Evolutionary conservation across 2,113 vertebrate species (phyloP).

Genomic region (Strix aluco): DNA sequence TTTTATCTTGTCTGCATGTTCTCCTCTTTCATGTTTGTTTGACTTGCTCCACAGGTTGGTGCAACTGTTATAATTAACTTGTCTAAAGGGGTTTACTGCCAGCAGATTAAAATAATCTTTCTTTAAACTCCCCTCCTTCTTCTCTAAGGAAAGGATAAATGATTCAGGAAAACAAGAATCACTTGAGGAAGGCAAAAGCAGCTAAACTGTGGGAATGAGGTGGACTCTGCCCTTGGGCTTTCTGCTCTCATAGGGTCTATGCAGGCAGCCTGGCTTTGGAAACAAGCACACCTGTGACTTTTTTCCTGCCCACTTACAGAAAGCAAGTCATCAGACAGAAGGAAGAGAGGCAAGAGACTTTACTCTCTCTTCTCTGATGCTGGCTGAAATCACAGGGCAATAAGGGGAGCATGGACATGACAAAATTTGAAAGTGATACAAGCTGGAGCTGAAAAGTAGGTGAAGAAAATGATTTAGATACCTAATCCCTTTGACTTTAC

Average conservation of each 20-base stretch:
- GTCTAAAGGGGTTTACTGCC: neutral
- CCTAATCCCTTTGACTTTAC: neutral
- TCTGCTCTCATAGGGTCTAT: neutral
- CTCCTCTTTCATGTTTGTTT: constrained; percentile 24
- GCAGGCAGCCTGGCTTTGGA: neutral
- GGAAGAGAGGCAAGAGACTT: neutral
- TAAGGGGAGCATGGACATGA: fast-evolving
- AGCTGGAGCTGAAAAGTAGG: neutral
- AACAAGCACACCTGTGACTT: neutral
- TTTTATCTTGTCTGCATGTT: neutral
- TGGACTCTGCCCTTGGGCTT: neutral
- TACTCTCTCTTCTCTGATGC: neutral
- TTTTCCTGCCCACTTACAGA: neutral
- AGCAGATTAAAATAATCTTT: constrained; percentile 1
- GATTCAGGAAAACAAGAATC: neutral
- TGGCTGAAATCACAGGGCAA: neutral
- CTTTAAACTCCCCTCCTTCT: neutral
- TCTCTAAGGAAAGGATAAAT: neutral
- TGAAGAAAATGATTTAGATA: neutral
- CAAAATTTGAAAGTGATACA: neutral
- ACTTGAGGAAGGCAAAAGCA: neutral
- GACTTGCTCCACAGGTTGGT: neutral
- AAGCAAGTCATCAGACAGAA: neutral
- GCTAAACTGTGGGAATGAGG: neutral
- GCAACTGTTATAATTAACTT: neutral